Base-by-base conservation (phyloP, 2,888 invertebrate species). In the Limnephilus marmoratus region DNA sequence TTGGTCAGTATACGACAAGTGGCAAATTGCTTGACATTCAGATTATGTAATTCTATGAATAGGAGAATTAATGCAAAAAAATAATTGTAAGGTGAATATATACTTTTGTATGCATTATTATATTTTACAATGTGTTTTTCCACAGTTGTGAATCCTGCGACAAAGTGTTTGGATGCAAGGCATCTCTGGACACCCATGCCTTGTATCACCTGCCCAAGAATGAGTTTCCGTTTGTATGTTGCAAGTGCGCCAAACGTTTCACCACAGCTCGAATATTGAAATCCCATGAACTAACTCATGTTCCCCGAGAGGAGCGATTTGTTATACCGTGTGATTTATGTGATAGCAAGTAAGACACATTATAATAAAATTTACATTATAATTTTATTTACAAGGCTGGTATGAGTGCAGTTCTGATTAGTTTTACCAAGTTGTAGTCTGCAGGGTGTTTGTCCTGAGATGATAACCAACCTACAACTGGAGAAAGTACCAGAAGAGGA, bases 121-220 rank as follows among this genome's bases (percentile, higher is more conserved):
- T 68, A 68, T 68, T 68, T 68, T 68, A n/a, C 7, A 9, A 68
- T 68, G 68, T 68, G n/a, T 34, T 85, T 91, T 37, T 81, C 45
- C 24, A 37, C 93, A 94, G 94, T 89, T 94, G 94, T 94, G 94
- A 94, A 29, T 94, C 94, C 80, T 94, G 94, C 91, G 93, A 94
- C 18, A 94, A 94, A 93, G 93, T 94, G 31, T 94, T 94, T 91
- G 93, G 93, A 68, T 93, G 94, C 2, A 93, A 94, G 91, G 93
- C 94, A 37, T 93, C 94, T 12, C 94, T 94, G 90, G 94, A 94
- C 81, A 92, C 93, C 37, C 94, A 94, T 93, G 93, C 94, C 11
- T 88, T 94, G 29, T 94, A 94, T n/a, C 94, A 94, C 93, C 92
- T 94, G 37, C 94, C 94, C 2, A 94, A 94, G 93, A 94, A 94